Evolutionary conservation across 2,113 vertebrate genomes (phyloP).

Genomic region (Orthonyx spaldingii): DNA sequence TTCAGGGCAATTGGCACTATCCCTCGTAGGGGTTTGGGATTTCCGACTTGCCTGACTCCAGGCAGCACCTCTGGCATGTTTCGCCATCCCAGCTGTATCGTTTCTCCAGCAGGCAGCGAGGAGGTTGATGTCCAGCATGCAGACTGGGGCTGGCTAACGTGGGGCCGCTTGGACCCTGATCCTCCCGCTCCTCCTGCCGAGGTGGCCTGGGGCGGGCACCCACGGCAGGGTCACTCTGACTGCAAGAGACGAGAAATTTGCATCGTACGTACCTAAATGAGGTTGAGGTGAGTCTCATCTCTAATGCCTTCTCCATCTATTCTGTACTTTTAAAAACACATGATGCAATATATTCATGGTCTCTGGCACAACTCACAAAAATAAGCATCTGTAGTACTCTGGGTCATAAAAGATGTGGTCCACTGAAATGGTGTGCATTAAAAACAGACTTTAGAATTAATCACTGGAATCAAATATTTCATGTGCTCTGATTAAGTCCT

Average conservation of each 20-base stretch:
- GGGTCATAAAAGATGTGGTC: neutral
- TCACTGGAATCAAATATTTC: slow-evolving; percentile 13
- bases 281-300: neutral
- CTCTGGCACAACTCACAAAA: neutral
- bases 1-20: neutral
- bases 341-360: neutral
- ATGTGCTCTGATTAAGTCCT: neutral
- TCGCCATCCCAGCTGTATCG: neutral
- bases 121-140: neutral
- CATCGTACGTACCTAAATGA: rapidly evolving
- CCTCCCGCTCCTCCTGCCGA: rapidly evolving
- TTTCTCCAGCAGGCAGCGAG: neutral
- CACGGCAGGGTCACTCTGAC: neutral
- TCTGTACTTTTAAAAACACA: neutral
- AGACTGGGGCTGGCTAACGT: rapidly evolving
- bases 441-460: neutral
- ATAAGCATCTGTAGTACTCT: neutral
- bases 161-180: neutral
- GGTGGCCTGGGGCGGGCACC: neutral
- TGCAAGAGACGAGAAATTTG: neutral
- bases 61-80: neutral
- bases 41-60: neutral
- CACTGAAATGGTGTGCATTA: neutral
- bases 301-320: neutral
- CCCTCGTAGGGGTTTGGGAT: neutral